A percentile compares a stretch with the other conserved stretches of the same genome.
phyloP scores from a whole-genome alignment of 2,113 vertebrate genomes.

The Lipophrys pholis region DNA sequence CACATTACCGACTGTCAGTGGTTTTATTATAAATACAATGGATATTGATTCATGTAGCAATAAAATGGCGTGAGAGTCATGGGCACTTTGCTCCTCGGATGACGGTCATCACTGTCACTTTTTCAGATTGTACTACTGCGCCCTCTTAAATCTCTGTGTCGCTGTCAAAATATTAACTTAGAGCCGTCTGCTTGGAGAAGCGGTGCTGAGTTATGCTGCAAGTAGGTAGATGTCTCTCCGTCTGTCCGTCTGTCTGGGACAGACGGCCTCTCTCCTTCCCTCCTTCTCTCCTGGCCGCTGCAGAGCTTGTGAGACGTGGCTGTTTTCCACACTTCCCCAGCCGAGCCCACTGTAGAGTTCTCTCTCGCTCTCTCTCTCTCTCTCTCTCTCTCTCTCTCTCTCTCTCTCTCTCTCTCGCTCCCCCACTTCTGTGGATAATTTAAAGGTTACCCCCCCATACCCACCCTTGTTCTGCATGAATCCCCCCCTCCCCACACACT shows the following conservation, averaged over 20 bases:
- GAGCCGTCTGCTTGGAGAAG: slow-evolving; percentile 20
- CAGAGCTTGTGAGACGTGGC: slow-evolving; percentile 78
- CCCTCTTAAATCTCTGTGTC: background rate
- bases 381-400: background rate
- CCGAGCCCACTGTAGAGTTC: slow-evolving; percentile 51
- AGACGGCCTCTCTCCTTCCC: slow-evolving; percentile 33
- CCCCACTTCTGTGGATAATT: slow-evolving; percentile 68
- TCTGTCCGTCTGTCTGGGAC: slow-evolving; percentile 50
- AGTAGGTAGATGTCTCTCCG: slow-evolving; percentile 38
- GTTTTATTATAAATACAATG: background rate
- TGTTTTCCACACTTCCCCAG: slow-evolving; percentile 77
- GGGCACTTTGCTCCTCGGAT: background rate
- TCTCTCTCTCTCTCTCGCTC: slow-evolving; percentile 47
- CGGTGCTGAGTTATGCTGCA: slow-evolving; percentile 42
- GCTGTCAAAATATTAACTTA: slow-evolving; percentile 14
- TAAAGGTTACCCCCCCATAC: slow-evolving; percentile 69
- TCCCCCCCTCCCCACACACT: background rate
- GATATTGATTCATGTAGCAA: background rate
- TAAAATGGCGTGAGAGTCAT: background rate
- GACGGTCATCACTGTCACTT: background rate
- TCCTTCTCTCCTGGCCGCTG: slow-evolving; percentile 55
- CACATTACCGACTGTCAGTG: background rate
- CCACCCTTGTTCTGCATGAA: slow-evolving; percentile 55
- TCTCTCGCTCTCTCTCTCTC: no score
- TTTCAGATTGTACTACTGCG: background rate